Conservation (phyloP, 2,797 vertebrate species). For the Anas georgica region DNA sequence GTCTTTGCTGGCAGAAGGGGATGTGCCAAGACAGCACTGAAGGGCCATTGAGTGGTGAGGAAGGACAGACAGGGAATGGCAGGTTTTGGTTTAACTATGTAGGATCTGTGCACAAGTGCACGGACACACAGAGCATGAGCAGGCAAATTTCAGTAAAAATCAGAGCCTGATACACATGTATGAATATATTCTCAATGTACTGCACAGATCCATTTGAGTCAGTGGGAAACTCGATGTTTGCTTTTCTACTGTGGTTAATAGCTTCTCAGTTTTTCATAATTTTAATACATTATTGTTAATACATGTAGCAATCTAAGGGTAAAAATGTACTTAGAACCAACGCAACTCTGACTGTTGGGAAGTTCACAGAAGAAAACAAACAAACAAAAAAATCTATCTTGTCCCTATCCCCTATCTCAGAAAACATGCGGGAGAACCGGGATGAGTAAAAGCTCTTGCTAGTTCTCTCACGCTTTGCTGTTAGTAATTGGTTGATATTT, state of each 20-base stretch:
- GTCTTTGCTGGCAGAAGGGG: not conserved
- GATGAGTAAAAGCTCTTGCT: conserved; percentile 6
- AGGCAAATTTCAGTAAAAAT: not conserved
- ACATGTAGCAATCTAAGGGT: not conserved
- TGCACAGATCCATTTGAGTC: not conserved
- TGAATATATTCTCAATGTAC: not conserved
- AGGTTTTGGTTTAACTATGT: not conserved
- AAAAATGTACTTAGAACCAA: not conserved
- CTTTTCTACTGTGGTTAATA: not conserved
- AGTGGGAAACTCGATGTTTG: not conserved
- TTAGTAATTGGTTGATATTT: conserved; percentile 48
- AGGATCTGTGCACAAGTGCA: not conserved
- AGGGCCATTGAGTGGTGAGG: not conserved
- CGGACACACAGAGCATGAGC: not conserved
- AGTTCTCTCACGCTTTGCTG: not conserved
- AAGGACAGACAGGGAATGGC: not conserved
- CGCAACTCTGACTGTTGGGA: not conserved
- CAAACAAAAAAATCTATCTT: not conserved
- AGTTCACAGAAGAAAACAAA: not conserved
- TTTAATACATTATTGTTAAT: not conserved
- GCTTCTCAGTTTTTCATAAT: not conserved
- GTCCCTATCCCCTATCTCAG: not conserved
- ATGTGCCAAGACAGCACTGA: not conserved
- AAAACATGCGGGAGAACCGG: not conserved
- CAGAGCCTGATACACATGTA: not conserved